Evolutionary conservation across 2,888 invertebrate genomes (phyloP).

Genomic region (Phortica magna): DNA sequence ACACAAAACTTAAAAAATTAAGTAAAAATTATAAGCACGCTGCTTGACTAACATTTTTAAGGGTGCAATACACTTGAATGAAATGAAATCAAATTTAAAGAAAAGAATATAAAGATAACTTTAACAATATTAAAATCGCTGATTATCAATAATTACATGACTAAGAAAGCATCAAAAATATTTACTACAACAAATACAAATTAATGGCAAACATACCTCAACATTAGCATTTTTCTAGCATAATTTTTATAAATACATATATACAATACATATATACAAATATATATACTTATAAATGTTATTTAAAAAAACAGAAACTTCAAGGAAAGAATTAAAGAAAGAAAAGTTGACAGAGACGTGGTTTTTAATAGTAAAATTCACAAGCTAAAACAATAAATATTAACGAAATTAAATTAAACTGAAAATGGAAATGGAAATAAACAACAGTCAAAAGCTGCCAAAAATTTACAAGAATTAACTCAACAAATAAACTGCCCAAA

Average conservation of each 20-base stretch:
- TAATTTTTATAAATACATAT: slow-evolving; percentile 66
- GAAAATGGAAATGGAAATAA: not conserved
- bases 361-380: slow-evolving; percentile 68
- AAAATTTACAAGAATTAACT: not conserved
- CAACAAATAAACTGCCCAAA: too few relatives aligned
- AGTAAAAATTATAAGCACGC: slow-evolving; percentile 58
- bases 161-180: slow-evolving; percentile 37
- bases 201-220: slow-evolving; percentile 75
- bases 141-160: slow-evolving; percentile 48
- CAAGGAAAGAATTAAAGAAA: slow-evolving; percentile 37
- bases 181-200: slow-evolving; percentile 61
- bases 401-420: not conserved
- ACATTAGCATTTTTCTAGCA: slow-evolving; percentile 74
- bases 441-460: not conserved
- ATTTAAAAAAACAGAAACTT: slow-evolving; percentile 42
- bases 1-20: not conserved
- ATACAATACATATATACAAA: slow-evolving; percentile 20
- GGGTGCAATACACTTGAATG: not conserved
- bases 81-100: slow-evolving; percentile 5
- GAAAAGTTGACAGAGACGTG: slow-evolving; percentile 27
- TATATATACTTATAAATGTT: slow-evolving; percentile 60
- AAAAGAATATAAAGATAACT: slow-evolving; percentile 41
- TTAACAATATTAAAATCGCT: slow-evolving; percentile 43
- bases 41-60: slow-evolving; percentile 48
- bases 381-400: slow-evolving; percentile 40